phyloP scores from a whole-genome alignment of 2,888 invertebrate genomes.

The Cynaeus angustus region DNA sequence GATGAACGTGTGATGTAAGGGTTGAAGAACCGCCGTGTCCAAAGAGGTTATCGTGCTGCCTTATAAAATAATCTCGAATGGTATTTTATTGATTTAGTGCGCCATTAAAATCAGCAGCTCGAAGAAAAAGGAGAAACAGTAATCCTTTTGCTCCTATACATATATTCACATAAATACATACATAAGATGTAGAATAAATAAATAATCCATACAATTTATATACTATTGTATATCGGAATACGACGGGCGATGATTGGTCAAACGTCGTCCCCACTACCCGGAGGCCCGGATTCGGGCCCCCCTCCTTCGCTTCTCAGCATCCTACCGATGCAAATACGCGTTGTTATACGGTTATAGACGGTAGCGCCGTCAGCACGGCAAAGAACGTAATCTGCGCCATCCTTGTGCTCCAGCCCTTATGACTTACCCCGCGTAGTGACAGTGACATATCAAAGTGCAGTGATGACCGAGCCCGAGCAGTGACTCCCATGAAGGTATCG shows the following conservation, averaged over 20 bases:
- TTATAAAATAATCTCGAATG: slow-evolving; percentile 52
- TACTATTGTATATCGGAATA: slow-evolving; percentile 71
- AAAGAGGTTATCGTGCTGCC: slow-evolving; percentile 12
- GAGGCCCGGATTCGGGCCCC: slow-evolving; percentile 65
- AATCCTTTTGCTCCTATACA: slow-evolving; percentile 68
- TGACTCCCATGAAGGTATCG: slow-evolving; percentile 62
- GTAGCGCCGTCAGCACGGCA: slow-evolving; percentile 65
- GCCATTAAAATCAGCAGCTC: slow-evolving; percentile 64
- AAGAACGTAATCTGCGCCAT: slow-evolving; percentile 43
- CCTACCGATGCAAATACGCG: slow-evolving; percentile 69
- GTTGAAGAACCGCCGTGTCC: background rate
- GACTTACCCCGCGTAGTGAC: slow-evolving; percentile 57
- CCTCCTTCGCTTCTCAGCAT: slow-evolving; percentile 67
- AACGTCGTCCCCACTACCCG: slow-evolving; percentile 60
- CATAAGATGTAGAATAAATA: slow-evolving; percentile 72
- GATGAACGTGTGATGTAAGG: slow-evolving; percentile 12
- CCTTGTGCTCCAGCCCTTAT: slow-evolving; percentile 48
- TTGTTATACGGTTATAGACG: slow-evolving; percentile 69
- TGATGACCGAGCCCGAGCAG: slow-evolving; percentile 54
- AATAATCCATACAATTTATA: slow-evolving; percentile 74
- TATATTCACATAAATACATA: slow-evolving; percentile 72
- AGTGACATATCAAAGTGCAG: slow-evolving; percentile 58
- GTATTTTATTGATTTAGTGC: slow-evolving; percentile 65
- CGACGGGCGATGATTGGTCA: slow-evolving; percentile 63
- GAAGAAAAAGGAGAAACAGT: slow-evolving; percentile 60